Evolutionary conservation across 1,140 invertebrate genomes (phyloP), one percentile per base, ranked within the genome.

Genomic region (Caenorhabditis latens): DNA sequence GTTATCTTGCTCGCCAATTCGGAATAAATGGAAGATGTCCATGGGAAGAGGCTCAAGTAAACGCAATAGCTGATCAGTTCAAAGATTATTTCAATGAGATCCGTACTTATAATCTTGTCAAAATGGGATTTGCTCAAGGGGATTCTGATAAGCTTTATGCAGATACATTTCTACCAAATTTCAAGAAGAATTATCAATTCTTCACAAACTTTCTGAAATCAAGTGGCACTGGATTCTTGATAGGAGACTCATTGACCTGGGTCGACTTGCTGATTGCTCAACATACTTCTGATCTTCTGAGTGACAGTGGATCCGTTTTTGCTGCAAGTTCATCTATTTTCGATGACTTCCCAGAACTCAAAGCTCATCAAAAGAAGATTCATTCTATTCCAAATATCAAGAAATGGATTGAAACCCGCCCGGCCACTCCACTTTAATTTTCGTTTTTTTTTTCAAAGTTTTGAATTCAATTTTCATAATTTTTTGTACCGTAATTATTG

Each of bases 31-130:
- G 84, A 50, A 63, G 58, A 50, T 63, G 46, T 50, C 57, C 57
- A 48, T 67, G 57, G 57, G 84, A 84, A 46, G 57, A 61, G 48
- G 84, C 84, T 61, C 61, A 65, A 65, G 61, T 84, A 16, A 65
- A 84, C 24, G 84, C 84, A 40, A 50, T 63, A 67, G 84, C 84
- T 48, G 84, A 84, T 65, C 84, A 84, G 48, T 84, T 84, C 84
- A 84, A 84, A 32, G 84, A 84, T 42, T 84, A 84, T 67, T 50
- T 84, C 32, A 50, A 21, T 19, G 57, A 84, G 6, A 84, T 67
- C 48, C 84, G 84, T 4, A 14, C 84, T 3, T 65, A 63, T 19
- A 50, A 63, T 43, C 55, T 61, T 2, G 58, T 84, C 16, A 50
- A 53, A 19, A 63, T 84, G 46, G 84, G 84, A 65, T 63, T 67